Evolutionary conservation across 2,888 invertebrate genomes (phyloP).

Genomic region (Macropis europaea): DNA sequence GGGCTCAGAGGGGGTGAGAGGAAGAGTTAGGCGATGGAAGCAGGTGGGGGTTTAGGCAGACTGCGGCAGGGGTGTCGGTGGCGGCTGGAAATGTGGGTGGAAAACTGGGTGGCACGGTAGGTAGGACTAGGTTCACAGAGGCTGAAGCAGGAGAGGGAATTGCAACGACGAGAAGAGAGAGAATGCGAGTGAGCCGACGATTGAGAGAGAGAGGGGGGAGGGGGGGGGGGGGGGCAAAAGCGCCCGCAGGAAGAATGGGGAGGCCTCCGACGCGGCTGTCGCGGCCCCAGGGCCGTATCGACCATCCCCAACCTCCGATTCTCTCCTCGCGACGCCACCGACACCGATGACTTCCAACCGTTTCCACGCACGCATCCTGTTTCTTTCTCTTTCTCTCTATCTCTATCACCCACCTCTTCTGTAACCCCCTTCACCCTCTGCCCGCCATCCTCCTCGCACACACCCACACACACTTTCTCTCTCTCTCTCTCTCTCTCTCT

Average conservation of each 20-base stretch:
- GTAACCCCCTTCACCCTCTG: constrained; percentile 5
- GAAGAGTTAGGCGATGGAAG: constrained; percentile 48
- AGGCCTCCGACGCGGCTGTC: constrained; percentile 75
- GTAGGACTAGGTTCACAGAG: constrained; percentile 51
- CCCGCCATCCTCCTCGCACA: constrained; percentile 26
- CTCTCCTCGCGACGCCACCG: constrained; percentile 57
- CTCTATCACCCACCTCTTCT: background rate
- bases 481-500: constrained; percentile 6
- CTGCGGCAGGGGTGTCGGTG: constrained; percentile 54
- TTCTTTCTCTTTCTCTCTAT: background rate
- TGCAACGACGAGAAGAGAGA: background rate
- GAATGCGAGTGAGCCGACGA: constrained; percentile 19
- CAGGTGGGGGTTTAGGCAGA: constrained; percentile 54
- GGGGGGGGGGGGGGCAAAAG: constrained; percentile 69
- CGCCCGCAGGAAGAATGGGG: constrained; percentile 76
- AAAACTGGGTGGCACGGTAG: constrained; percentile 57
- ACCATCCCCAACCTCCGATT: constrained; percentile 70
- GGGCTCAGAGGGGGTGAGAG: constrained; percentile 31
- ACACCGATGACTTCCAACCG: constrained; percentile 65
- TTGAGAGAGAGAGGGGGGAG: constrained; percentile 18
- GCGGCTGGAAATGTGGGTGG: constrained; percentile 61
- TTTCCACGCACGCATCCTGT: constrained; percentile 52
- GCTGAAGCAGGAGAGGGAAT: constrained; percentile 10
- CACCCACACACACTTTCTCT: constrained; percentile 34
- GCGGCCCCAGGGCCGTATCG: constrained; percentile 77